Percentiles rank a stretch among this genome's conserved stretches.
These are phyloP conservation scores for Panopea generosa DNA, from an alignment of 2,888 invertebrate genomes.

Conservation along the genomic window DNA sequence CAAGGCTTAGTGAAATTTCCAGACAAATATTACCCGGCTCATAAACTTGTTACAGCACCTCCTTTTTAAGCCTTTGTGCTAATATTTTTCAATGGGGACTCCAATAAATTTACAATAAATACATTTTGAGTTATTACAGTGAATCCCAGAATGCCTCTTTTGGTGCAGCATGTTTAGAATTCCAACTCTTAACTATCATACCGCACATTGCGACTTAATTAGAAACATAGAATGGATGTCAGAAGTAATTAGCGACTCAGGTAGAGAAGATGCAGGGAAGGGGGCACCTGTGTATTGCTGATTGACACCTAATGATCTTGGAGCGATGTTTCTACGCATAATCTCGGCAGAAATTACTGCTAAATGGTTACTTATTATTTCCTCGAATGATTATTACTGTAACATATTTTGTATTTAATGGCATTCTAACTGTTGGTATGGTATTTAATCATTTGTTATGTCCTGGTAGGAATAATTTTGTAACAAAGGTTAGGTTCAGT, in stretches of 20 bases:
- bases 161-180: conserved; percentile 8
- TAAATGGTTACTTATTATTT: conserved; percentile 2
- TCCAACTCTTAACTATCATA: conserved; percentile 3
- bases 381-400: background rate
- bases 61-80: no score
- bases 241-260: conserved; percentile 8
- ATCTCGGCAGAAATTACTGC: background rate
- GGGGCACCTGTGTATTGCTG: background rate
- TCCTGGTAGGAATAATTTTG: no score
- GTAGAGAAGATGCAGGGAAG: background rate
- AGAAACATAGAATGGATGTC: conserved; percentile 7
- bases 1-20: no score
- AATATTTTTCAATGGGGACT: no score
- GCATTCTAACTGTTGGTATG: no score
- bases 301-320: conserved; percentile 4
- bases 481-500: no score
- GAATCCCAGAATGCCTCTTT: background rate
- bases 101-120: no score
- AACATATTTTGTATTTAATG: background rate
- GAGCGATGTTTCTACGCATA: background rate
- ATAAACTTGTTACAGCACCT: no score
- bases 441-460: no score
- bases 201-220: conserved; percentile 8
- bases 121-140: no score
- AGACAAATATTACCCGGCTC: no score